Evolutionary conservation across 2,113 vertebrate genomes (phyloP).

Genomic region (Pangasianodon hypophthalmus): DNA sequence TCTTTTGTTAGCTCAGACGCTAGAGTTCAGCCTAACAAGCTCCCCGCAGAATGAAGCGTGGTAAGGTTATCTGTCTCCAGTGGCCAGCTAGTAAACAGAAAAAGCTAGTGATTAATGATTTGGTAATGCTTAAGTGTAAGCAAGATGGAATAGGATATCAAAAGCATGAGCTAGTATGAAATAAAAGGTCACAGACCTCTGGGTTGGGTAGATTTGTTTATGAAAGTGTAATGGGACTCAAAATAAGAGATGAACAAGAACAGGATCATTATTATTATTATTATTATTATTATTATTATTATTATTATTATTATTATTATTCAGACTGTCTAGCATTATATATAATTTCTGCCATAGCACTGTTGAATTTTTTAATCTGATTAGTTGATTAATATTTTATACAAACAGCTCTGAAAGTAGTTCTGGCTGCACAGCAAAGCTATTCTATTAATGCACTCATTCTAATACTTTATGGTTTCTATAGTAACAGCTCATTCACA

Average conservation of each 20-base stretch:
- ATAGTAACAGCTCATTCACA: constrained; percentile 6
- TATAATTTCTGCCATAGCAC: neutral
- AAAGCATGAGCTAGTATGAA: constrained; percentile 23
- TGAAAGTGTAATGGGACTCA: neutral
- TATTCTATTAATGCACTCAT: neutral
- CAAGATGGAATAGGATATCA: constrained; percentile 41
- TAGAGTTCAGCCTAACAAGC: constrained; percentile 88
- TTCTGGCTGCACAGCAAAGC: neutral
- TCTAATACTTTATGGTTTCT: constrained; percentile 9
- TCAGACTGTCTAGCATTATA: neutral
- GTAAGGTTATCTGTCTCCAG: constrained; percentile 51
- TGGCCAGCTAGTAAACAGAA: constrained; percentile 48
- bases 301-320: neutral
- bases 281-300: constrained; percentile 11
- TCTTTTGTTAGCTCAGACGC: constrained; percentile 77
- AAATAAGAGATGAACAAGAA: neutral
- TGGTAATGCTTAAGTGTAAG: constrained; percentile 36
- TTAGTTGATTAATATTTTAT: constrained; percentile 8
- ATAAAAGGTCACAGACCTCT: constrained; percentile 40
- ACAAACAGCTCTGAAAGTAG: neutral
- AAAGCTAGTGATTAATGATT: constrained; percentile 56
- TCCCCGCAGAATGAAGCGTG: constrained; percentile 58
- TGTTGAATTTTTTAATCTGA: neutral
- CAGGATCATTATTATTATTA: neutral
- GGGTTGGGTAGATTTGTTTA: neutral